Conservation (phyloP, 2,113 vertebrate genomes). For the Silurus meridionalis region DNA sequence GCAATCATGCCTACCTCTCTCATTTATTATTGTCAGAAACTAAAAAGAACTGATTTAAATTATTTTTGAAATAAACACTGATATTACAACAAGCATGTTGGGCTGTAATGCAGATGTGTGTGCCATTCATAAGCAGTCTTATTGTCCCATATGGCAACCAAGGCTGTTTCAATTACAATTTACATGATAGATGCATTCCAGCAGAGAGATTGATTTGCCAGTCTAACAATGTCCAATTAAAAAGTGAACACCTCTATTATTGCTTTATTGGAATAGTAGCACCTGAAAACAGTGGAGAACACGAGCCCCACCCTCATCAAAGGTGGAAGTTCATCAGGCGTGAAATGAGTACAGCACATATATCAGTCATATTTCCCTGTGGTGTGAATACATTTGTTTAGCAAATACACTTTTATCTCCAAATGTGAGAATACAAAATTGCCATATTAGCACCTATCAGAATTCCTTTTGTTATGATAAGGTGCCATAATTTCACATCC, state of each 20-base stretch:
- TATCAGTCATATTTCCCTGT: conserved; percentile 71
- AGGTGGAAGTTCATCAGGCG: conserved; percentile 71
- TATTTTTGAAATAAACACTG: conserved; percentile 4
- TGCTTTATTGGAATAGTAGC: conserved; percentile 68
- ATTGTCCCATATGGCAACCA: conserved; percentile 35
- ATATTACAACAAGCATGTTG: conserved; percentile 7
- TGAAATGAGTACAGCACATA: conserved; percentile 76
- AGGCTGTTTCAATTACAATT: conserved; percentile 74
- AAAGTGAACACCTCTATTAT: conserved; percentile 74
- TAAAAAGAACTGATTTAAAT: not conserved
- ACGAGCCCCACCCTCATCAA: conserved; percentile 65
- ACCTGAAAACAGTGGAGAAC: conserved; percentile 55
- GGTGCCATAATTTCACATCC: not conserved
- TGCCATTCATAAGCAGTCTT: conserved; percentile 40
- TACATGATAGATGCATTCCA: conserved; percentile 73
- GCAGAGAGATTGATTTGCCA: conserved; percentile 72
- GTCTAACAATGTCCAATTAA: conserved; percentile 80
- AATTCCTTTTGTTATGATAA: conserved; percentile 18
- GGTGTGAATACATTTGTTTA: conserved; percentile 65
- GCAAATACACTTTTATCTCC: conserved; percentile 61
- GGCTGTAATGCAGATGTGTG: conserved; percentile 28
- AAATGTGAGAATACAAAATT: conserved; percentile 52
- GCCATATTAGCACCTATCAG: conserved; percentile 9
- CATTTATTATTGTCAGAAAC: not conserved
- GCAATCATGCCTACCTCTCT: not conserved